A percentile compares a stretch with the other conserved stretches of the same genome.
Evolutionary conservation across 2,888 invertebrate genomes (phyloP).

Genomic region (Sclerodermus sp.): DNA sequence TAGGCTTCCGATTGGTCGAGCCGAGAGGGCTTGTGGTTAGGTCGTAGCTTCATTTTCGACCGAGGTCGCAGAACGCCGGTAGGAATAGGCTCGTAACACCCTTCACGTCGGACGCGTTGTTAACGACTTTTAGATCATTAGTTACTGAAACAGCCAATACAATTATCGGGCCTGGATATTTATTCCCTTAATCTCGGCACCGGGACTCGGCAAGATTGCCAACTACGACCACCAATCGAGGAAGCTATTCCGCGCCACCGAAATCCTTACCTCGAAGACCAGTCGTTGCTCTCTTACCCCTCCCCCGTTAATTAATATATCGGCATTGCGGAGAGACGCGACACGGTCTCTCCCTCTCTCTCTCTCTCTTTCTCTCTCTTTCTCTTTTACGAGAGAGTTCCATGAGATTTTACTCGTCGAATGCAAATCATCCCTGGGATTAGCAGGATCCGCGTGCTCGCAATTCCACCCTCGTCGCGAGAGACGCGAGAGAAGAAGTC

Average conservation of each 20-base stretch:
- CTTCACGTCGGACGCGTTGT: constrained; percentile 37
- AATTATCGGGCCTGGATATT: constrained; percentile 54
- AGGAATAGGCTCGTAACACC: constrained; percentile 34
- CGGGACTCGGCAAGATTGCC: constrained; percentile 43
- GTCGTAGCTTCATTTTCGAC: constrained; percentile 43
- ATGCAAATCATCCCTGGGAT: no score
- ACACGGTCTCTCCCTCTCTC: background rate
- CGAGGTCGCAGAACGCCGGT: background rate
- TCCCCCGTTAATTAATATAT: constrained; percentile 12
- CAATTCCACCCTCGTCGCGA: no score
- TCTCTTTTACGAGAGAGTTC: no score
- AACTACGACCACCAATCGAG: constrained; percentile 37
- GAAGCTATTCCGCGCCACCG: constrained; percentile 16
- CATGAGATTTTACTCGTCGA: no score
- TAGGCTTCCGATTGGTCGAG: no score
- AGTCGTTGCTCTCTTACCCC: constrained; percentile 5
- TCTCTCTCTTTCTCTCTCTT: no score
- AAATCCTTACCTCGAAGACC: no score
- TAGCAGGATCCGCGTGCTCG: no score
- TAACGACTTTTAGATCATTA: constrained; percentile 58
- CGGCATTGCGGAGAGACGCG: background rate
- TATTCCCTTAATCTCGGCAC: constrained; percentile 51
- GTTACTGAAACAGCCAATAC: constrained; percentile 58
- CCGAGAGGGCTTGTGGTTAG: constrained; percentile 9
- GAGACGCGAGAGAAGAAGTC: no score